A percentile compares a stretch with the other conserved stretches of the same genome.
phyloP scores from a whole-genome alignment of 2,113 vertebrate species.

The Myrmophylax atrothorax region DNA sequence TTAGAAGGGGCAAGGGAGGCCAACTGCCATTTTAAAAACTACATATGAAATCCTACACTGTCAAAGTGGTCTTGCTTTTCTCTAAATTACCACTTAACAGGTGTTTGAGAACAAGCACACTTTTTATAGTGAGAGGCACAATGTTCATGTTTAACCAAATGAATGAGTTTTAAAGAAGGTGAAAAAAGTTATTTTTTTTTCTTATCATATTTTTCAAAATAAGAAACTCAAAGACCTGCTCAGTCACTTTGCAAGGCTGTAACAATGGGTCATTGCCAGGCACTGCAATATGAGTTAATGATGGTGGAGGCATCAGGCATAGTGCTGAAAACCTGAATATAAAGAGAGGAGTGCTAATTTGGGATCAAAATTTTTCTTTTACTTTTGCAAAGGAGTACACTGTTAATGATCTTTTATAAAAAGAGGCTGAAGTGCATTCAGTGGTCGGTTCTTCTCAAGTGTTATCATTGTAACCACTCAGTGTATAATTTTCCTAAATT shows the following conservation, averaged over 20 bases:
- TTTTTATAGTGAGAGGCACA: not conserved
- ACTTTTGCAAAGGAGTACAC: not conserved
- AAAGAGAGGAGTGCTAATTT: not conserved
- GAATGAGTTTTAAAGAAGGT: not conserved
- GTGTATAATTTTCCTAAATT: not conserved
- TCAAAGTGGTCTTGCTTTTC: not conserved
- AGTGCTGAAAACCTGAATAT: not conserved
- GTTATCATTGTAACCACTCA: not conserved
- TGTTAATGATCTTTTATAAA: not conserved
- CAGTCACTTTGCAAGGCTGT: not conserved
- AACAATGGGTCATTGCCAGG: not conserved
- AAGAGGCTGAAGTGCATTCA: not conserved
- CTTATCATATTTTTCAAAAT: not conserved
- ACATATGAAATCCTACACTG: not conserved
- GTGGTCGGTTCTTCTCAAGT: not conserved
- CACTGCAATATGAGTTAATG: not conserved
- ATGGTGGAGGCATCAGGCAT: not conserved
- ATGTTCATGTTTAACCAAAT: not conserved
- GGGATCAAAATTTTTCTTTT: not conserved
- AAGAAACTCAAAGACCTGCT: not conserved
- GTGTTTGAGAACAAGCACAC: not conserved
- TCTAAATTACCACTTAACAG: not conserved
- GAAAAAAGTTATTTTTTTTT: not conserved
- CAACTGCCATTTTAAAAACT: not conserved
- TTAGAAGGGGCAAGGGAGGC: not conserved